Conservation (phyloP, 2,888 invertebrate species). For the Eupithecia dodoneata region DNA sequence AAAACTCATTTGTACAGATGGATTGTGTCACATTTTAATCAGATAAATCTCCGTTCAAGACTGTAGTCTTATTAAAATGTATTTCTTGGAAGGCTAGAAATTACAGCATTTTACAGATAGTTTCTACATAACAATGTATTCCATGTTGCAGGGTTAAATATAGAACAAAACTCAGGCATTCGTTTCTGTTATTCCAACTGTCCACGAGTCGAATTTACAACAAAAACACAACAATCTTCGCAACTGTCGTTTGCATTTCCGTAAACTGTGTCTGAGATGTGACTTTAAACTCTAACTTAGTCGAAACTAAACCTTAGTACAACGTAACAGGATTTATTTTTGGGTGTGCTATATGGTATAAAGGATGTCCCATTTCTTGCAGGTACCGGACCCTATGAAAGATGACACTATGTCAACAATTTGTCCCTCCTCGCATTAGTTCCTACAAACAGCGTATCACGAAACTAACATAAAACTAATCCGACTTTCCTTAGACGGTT, state of each 20-base stretch:
- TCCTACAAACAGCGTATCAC: conserved; percentile 77
- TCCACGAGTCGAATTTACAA: conserved; percentile 70
- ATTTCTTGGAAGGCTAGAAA: neutral
- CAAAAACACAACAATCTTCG: conserved; percentile 65
- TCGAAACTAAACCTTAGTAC: conserved; percentile 48
- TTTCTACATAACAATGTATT: neutral
- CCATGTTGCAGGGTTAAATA: neutral
- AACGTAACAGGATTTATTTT: conserved; percentile 51
- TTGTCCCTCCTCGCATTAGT: conserved; percentile 74
- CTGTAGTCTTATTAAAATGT: neutral
- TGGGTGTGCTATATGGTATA: neutral
- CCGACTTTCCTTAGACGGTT: conserved; percentile 71
- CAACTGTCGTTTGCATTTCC: conserved; percentile 76
- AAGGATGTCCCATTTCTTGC: conserved; percentile 53
- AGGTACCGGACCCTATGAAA: conserved; percentile 78
- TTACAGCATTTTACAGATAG: neutral
- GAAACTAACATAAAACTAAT: conserved; percentile 80
- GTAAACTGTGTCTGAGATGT: conserved; percentile 62
- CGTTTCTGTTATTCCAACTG: conserved; percentile 69
- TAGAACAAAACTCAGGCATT: conserved; percentile 9
- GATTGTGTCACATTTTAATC: neutral
- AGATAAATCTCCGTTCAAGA: neutral
- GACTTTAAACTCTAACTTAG: conserved; percentile 53
- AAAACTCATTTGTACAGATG: neutral
- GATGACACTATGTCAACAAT: conserved; percentile 81